Base-by-base conservation (phyloP, 2,888 invertebrate species). In the Didymodactylos carnosus region DNA sequence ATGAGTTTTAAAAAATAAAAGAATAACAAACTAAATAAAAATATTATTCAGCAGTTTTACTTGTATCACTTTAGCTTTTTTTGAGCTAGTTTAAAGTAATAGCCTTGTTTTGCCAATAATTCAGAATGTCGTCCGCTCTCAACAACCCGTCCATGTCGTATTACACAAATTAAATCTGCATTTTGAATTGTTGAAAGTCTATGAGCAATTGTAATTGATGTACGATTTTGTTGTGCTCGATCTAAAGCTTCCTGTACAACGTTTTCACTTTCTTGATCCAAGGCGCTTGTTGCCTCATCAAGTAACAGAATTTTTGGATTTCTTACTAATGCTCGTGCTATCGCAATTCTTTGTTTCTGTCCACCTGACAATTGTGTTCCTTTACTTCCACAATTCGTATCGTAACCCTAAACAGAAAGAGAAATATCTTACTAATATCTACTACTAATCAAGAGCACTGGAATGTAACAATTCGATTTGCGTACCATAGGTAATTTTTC, bases 351-450 rank as follows among this genome's bases (percentile, higher is more conserved):
- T 69, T 74, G 74, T 46, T 74, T 74, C 39, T 74, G 62, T 27
- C 74, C 74, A 39, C 74, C 74, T 13, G 74, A 74, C 19, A 74
- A 16, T 41, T 71, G 71, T 25, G 74, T 62, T 25, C 74, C 74
- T 43, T 74, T 74, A 16, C 71, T 29, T 41, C 74, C 74, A 43
- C 71, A 71, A 46, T 74, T 74, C 16, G 74, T 74, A 19, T 71
- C 46, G 39, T 74, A 74, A 19, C 62, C 62, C 71, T 71, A 39
- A 35, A 53, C 2, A 40, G 6, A 29, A 25, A 39, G 23, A 10
- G 7, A 16, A 19, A 25, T 10, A 13, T 41, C 27, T 43, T 73
- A 5, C 25, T 51, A n/a, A n/a, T n/a, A n/a, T n/a, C n/a, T n/a
- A n/a, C n/a, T n/a, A n/a, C n/a, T n/a, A n/a, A n/a, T n/a, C n/a